A percentile compares a stretch with the other conserved stretches of the same genome.
These are phyloP conservation scores for Synchiropus splendidus DNA, from an alignment of 2,113 vertebrate species.

Conservation along the genomic window DNA sequence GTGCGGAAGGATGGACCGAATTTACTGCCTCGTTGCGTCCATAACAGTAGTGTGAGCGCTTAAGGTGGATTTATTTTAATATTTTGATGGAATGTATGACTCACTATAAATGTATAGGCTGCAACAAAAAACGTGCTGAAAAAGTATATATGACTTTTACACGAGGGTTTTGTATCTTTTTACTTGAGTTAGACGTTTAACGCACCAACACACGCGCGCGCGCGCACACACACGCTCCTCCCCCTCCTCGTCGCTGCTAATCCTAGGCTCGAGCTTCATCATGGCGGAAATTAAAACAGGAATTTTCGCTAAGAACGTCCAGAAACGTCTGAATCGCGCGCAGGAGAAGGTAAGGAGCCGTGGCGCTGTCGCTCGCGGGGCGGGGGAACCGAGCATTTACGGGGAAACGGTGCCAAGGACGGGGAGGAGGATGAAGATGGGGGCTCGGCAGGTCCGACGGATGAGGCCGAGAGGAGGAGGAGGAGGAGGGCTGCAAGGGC, in stretches of 20 bases:
- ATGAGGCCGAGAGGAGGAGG: too few relatives aligned
- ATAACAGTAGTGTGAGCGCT: too few relatives aligned
- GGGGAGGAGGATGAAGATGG: neutral
- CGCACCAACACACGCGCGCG: conserved; percentile 3
- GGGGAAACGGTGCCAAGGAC: neutral
- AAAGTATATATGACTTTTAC: too few relatives aligned
- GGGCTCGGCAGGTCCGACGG: neutral
- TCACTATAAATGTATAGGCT: too few relatives aligned
- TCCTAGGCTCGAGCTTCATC: conserved; percentile 53
- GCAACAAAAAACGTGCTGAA: too few relatives aligned
- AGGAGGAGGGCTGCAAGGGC: too few relatives aligned
- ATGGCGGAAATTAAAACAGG: conserved; percentile 97
- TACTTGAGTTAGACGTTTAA: too few relatives aligned
- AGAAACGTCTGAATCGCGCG: conserved; percentile 86
- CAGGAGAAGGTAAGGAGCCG: conserved; percentile 82
- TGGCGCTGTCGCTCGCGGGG: neutral
- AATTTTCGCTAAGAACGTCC: conserved; percentile 95
- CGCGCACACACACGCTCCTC: neutral
- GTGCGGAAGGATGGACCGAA: too few relatives aligned
- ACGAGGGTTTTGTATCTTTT: too few relatives aligned
- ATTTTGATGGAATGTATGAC: too few relatives aligned
- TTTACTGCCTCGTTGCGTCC: too few relatives aligned
- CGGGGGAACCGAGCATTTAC: neutral
- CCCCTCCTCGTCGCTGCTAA: conserved; percentile 10
- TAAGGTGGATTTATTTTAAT: too few relatives aligned